Conservation (phyloP, 2,888 invertebrate species). For the Mechanitis messenoides region DNA sequence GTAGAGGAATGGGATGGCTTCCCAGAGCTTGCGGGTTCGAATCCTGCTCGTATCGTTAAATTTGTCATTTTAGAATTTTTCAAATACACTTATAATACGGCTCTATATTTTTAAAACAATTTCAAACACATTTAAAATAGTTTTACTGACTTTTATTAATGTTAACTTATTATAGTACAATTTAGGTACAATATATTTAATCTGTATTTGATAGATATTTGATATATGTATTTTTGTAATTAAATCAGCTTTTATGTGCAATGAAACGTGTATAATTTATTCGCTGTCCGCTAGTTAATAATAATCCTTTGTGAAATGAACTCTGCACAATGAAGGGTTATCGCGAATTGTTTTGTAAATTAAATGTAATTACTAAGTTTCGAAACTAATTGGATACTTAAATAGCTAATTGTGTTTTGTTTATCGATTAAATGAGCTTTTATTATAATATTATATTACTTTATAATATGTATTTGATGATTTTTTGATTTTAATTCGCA, state of each 20-base stretch:
- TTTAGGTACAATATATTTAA: too few relatives aligned
- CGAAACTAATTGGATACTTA: background rate
- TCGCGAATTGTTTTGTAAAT: background rate
- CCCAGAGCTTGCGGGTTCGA: too few relatives aligned
- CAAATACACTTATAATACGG: too few relatives aligned
- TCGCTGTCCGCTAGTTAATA: background rate
- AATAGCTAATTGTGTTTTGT: background rate
- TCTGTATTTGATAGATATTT: too few relatives aligned
- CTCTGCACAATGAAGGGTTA: conserved; percentile 1
- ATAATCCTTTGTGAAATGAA: background rate
- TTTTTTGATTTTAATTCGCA: background rate
- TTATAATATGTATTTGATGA: background rate
- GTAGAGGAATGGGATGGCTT: too few relatives aligned
- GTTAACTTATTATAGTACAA: too few relatives aligned
- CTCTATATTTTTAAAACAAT: too few relatives aligned
- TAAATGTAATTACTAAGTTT: conserved; percentile 2
- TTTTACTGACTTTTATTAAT: too few relatives aligned
- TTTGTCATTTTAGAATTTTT: too few relatives aligned
- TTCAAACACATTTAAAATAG: too few relatives aligned
- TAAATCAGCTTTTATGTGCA: background rate
- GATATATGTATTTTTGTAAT: too few relatives aligned
- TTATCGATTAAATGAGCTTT: background rate
- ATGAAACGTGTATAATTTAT: background rate
- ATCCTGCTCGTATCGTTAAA: too few relatives aligned
- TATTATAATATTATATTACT: background rate